Conservation (phyloP, 2,797 vertebrate species). For the Chromis chromis region DNA sequence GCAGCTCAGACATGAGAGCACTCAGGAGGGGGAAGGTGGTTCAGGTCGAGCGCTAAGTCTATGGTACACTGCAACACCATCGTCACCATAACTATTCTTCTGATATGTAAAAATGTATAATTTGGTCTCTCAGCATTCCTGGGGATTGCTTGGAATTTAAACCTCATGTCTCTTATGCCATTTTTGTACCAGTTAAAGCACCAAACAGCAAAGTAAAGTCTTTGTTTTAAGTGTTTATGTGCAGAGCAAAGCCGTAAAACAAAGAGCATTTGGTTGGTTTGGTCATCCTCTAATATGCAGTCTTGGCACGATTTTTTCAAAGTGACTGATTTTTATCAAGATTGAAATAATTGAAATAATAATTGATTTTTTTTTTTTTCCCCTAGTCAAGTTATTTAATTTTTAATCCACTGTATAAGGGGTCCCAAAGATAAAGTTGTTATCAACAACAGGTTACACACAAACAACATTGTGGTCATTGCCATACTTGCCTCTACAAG, state of each 20-base stretch:
- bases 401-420: conserved; percentile 61
- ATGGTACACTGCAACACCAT: conserved; percentile 30
- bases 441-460: conserved; percentile 77
- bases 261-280: conserved; percentile 12
- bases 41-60: conserved; percentile 24
- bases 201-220: conserved; percentile 9
- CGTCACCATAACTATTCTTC: conserved; percentile 7
- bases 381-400: conserved; percentile 32
- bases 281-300: conserved; percentile 45
- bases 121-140: conserved; percentile 9
- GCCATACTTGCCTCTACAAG: conserved; percentile 98
- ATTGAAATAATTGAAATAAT: no score
- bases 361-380: conserved; percentile 33
- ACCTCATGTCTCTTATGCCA: conserved; percentile 11
- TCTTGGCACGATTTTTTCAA: conserved; percentile 41
- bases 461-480: conserved; percentile 73
- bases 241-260: conserved; percentile 40
- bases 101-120: neutral
- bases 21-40: conserved; percentile 31
- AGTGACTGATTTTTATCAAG: conserved; percentile 9
- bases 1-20: conserved; percentile 80
- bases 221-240: conserved; percentile 26
- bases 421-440: conserved; percentile 81
- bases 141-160: conserved; percentile 16
- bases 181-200: conserved; percentile 15